Evolutionary conservation across 1,140 invertebrate genomes (phyloP), one percentile per base, ranked within the genome.

Genomic region (Drosophila ambigua): DNA sequence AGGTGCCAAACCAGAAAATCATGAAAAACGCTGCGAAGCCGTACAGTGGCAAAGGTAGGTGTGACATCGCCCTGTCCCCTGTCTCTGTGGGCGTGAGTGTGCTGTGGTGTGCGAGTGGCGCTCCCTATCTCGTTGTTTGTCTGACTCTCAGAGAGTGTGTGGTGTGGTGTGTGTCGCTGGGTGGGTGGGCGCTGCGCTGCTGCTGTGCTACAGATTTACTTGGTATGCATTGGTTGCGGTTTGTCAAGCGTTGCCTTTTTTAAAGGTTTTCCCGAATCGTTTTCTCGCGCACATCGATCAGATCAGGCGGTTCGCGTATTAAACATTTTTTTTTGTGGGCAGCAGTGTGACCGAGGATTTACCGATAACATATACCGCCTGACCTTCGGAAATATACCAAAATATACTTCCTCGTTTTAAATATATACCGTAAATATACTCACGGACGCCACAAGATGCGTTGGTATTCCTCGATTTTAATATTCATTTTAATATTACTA

Each of bases 11-110:
- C 95, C 95, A 96, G 91, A 95, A 95, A 87, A 95, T 90, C 88
- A 95, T 94, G 82, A 96, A 95, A 82, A 95, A 94, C 92, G 94
- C 92, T 69, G 95, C 95, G 90, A 95, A 95, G 85, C 94, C 94
- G 77, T 89, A 85, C 52, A 91, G 53, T 46, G 90, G 73, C 46
- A 57, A 44, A 54, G 85, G 82, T 69, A 91, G 72, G 74, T 87
- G 90, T 77, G 90, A 83, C 90, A 91, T 91, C 60, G 58, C 20
- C 20, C 20, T 20, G 67, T 39, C 24, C 20, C 20, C 20, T 20
- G 67, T 39, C 24, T 52, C 39, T 39, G 60, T 61, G 57, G 48
- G 45, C 55, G 28, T 52, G 60, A 35, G 49, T 59, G 71, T 24
- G 39, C 45, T 35, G 31, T 45, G 23, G 59, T 35, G 50, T 58